phyloP scores from a whole-genome alignment of 1,140 invertebrate genomes.

The Wiebesia pumilae region DNA sequence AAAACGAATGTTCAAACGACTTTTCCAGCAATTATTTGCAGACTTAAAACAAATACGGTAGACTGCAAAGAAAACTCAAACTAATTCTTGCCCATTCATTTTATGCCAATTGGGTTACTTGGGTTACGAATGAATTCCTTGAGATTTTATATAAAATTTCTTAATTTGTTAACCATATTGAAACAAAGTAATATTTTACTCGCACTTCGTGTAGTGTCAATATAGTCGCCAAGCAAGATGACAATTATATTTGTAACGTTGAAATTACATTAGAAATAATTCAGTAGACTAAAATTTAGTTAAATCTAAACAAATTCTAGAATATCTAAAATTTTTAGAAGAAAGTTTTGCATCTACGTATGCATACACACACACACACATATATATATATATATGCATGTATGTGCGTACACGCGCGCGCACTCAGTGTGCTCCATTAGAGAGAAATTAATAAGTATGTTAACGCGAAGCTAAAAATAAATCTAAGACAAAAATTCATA shows the following conservation, averaged over 20 bases:
- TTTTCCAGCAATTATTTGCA: background rate
- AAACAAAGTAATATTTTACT: background rate
- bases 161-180: background rate
- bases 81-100: background rate
- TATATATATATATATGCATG: too few species aligned
- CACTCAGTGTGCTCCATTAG: too few species aligned
- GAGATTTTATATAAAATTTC: background rate
- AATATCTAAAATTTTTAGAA: too few species aligned
- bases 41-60: background rate
- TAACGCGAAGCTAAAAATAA: background rate
- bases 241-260: background rate
- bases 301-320: too few species aligned
- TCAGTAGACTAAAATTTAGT: too few species aligned
- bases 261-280: background rate
- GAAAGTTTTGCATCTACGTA: too few species aligned
- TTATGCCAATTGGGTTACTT: too few species aligned
- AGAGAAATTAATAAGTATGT: background rate
- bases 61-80: too few species aligned
- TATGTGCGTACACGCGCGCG: too few species aligned
- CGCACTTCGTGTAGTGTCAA: background rate
- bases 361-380: too few species aligned
- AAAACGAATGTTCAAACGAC: slow-evolving; percentile 18
- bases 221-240: background rate
- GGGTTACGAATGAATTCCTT: too few species aligned
- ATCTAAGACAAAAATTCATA: background rate